Conservation (phyloP, 1,140 invertebrate genomes). For the Thalassaphorura encarpata region DNA sequence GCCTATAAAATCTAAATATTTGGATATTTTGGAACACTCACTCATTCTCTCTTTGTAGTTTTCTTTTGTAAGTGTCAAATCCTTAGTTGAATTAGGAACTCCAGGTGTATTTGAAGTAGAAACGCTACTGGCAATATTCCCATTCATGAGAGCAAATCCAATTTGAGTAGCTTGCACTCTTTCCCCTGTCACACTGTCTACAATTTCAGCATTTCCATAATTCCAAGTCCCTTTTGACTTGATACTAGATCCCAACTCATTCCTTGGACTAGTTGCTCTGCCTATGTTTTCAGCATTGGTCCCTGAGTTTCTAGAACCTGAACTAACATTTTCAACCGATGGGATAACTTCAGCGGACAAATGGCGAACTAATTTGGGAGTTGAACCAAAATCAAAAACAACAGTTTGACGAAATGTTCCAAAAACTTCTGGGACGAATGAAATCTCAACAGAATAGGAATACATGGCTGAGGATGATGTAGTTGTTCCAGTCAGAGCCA, state of each 20-base stretch:
- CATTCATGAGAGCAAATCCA: slow-evolving; percentile 27
- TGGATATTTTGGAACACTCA: slow-evolving; percentile 43
- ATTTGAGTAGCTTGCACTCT: slow-evolving; percentile 21
- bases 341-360: slow-evolving; percentile 68
- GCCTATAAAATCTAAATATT: neutral
- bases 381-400: slow-evolving; percentile 63
- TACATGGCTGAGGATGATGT: no score
- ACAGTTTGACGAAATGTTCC: slow-evolving; percentile 71
- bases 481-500: slow-evolving; percentile 24
- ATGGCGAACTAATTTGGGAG: slow-evolving; percentile 58
- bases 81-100: no score
- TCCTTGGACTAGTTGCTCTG: no score
- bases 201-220: slow-evolving; percentile 31
- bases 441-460: no score
- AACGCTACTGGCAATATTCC: neutral
- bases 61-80: slow-evolving; percentile 56
- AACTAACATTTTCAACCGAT: slow-evolving; percentile 37
- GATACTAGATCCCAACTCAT: no score
- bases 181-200: slow-evolving; percentile 16
- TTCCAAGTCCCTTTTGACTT: slow-evolving; percentile 23
- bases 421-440: slow-evolving; percentile 61
- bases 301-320: no score
- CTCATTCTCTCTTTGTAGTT: slow-evolving; percentile 70
- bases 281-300: no score
- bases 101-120: slow-evolving; percentile 13